These are phyloP conservation scores for Beroe ovata DNA, from an alignment of 37 sponge, comb jelly and placozoan genomes.

Conservation along the genomic window DNA sequence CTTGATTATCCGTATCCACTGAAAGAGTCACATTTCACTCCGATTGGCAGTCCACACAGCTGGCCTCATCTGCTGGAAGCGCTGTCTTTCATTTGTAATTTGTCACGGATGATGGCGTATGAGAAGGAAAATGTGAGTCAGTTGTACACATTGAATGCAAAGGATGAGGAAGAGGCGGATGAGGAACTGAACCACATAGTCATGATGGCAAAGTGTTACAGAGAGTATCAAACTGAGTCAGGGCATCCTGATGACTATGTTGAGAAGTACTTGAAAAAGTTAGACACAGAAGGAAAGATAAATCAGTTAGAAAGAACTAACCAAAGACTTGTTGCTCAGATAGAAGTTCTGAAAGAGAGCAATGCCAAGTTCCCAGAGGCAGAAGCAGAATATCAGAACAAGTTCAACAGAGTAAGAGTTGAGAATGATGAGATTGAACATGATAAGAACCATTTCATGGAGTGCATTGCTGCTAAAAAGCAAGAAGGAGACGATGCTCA, in stretches of 20 bases:
- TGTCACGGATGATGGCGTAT: background rate
- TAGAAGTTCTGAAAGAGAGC: background rate
- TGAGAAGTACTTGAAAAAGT: background rate
- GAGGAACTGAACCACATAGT: conserved; percentile 17
- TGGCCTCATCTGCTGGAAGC: conserved; percentile 48
- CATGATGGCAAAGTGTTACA: conserved; percentile 20
- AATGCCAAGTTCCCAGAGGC: conserved; percentile 14
- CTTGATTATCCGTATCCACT: conserved; percentile 4
- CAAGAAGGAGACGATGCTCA: background rate
- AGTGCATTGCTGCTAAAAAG: background rate
- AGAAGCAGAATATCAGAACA: background rate
- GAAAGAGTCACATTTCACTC: conserved; percentile 31
- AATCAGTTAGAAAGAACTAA: background rate
- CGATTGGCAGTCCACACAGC: conserved; percentile 42
- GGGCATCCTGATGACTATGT: background rate
- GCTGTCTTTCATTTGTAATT: background rate
- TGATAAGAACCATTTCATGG: background rate
- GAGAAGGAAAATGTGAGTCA: conserved; percentile 3
- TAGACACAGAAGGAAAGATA: background rate
- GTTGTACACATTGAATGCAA: background rate
- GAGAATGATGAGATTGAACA: background rate
- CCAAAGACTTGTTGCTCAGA: background rate
- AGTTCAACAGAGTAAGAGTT: background rate
- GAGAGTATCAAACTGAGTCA: conserved; percentile 6
- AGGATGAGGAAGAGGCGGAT: conserved; percentile 50